phyloP scores from a whole-genome alignment of 1,140 invertebrate species.

The Aphis craccivora region DNA sequence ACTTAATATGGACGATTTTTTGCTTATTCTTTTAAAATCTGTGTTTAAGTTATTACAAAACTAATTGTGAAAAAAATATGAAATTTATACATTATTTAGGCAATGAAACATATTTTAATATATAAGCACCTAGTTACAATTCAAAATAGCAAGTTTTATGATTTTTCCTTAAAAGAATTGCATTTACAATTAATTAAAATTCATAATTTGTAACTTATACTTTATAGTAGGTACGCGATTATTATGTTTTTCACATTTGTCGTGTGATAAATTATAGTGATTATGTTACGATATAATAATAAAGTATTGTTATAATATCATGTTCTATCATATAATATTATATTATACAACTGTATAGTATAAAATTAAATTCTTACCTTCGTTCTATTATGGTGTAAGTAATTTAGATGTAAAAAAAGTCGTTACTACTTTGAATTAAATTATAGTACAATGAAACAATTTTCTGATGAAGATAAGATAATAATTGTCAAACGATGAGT shows the following conservation, averaged over 20 bases:
- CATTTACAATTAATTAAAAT: neutral
- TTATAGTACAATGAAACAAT: neutral
- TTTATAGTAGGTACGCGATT: neutral
- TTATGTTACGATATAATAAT: neutral
- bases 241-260: neutral
- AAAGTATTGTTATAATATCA: neutral
- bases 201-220: neutral
- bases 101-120: neutral
- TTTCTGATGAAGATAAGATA: neutral
- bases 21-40: neutral
- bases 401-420: neutral
- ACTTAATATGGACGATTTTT: neutral
- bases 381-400: neutral
- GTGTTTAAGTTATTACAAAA: neutral
- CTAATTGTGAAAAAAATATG: neutral
- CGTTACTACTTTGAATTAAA: neutral
- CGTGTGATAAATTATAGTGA: neutral
- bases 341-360: neutral
- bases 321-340: neutral
- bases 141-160: neutral
- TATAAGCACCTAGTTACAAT: neutral
- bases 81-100: neutral
- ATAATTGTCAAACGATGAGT: neutral
- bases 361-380: neutral
- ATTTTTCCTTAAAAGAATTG: neutral